Percentiles rank a stretch among this genome's conserved stretches.
These are phyloP conservation scores for Cossypha polioptera DNA, from an alignment of 2,797 vertebrate genomes.

Conservation along the genomic window DNA sequence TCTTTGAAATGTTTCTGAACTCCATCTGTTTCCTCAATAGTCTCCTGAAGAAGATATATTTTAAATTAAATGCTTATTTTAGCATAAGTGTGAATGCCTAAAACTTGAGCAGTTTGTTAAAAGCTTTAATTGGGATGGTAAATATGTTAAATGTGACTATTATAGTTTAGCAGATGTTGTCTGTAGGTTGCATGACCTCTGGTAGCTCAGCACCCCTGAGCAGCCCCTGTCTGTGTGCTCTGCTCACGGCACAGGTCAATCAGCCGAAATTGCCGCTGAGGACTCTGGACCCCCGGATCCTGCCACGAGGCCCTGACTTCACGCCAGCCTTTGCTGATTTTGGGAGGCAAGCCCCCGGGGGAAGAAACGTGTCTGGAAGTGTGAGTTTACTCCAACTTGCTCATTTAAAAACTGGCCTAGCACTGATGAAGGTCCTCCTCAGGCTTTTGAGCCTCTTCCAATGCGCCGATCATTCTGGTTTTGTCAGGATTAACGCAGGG, in stretches of 20 bases:
- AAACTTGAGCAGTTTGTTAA: neutral
- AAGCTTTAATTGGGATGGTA: neutral
- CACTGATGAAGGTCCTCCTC: neutral
- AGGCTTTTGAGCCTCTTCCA: neutral
- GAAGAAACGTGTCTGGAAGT: constrained; percentile 89
- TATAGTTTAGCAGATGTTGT: neutral
- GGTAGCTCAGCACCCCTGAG: neutral
- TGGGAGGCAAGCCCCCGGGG: constrained; percentile 85
- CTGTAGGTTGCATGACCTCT: fast-evolving
- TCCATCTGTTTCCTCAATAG: neutral
- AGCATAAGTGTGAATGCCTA: neutral
- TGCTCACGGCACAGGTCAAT: constrained; percentile 82
- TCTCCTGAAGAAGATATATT: neutral
- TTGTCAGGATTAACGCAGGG: neutral
- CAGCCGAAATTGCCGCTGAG: constrained; percentile 89
- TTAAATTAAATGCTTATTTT: neutral
- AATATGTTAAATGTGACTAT: fast-evolving
- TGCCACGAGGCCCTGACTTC: constrained; percentile 94
- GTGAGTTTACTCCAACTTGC: constrained; percentile 47
- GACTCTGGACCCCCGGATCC: constrained; percentile 86
- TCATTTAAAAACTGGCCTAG: constrained; percentile 5
- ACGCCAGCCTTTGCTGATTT: constrained; percentile 97
- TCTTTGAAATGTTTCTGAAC: neutral
- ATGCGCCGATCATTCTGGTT: neutral
- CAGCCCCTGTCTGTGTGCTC: neutral